Conservation (phyloP, 1,140 invertebrate genomes). For the Acyrthosiphon pisum region DNA sequence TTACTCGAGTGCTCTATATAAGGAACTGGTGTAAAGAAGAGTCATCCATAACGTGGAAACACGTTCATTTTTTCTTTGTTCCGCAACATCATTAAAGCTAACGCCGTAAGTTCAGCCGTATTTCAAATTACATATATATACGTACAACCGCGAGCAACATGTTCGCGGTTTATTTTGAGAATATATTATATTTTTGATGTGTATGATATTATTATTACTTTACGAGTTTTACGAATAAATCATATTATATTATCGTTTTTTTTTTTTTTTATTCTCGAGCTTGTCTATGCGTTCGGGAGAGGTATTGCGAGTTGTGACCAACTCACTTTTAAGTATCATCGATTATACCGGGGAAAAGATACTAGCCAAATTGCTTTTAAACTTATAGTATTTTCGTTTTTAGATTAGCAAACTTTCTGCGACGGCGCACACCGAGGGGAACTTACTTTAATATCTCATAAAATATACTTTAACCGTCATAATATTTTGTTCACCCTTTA, state of each 20-base stretch:
- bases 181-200: conserved; percentile 4
- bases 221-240: not conserved
- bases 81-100: not conserved
- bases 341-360: not conserved
- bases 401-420: conserved; percentile 44
- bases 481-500: conserved; percentile 39
- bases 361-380: conserved; percentile 45
- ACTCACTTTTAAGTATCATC: conserved; percentile 42
- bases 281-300: not conserved
- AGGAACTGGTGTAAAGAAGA: not conserved
- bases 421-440: not conserved
- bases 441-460: conserved; percentile 33
- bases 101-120: not conserved
- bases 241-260: not conserved
- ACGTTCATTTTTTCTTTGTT: not conserved
- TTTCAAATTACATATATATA: no score
- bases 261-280: not conserved
- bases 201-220: not conserved
- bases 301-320: not conserved
- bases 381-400: conserved; percentile 42
- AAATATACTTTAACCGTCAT: conserved; percentile 28
- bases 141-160: not conserved
- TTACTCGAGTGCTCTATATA: no score
- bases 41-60: not conserved
- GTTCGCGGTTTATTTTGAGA: not conserved